phyloP scores from a whole-genome alignment of 1,140 invertebrate genomes.

The Calephelis nemesis region DNA sequence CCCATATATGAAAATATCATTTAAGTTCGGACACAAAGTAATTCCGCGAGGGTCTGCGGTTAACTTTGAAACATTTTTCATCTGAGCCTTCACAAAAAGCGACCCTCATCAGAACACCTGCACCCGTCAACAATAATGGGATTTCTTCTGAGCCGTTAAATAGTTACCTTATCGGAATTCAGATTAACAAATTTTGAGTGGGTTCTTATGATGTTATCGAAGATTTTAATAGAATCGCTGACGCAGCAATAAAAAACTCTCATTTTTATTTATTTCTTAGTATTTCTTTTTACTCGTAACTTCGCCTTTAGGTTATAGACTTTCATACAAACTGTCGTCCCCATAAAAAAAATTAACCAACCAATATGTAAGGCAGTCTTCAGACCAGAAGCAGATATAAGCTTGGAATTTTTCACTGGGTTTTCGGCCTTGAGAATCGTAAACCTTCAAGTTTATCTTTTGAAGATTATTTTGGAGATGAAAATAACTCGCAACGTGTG shows the following conservation, averaged over 20 bases:
- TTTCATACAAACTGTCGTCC: too few species aligned
- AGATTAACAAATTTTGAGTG: slow-evolving; percentile 14
- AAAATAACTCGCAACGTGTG: too few species aligned
- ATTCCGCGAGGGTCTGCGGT: not conserved
- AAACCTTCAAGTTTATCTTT: too few species aligned
- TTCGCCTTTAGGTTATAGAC: too few species aligned
- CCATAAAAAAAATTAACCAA: too few species aligned
- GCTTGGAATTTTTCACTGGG: too few species aligned
- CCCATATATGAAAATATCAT: not conserved
- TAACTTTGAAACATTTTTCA: slow-evolving; percentile 16
- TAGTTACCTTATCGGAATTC: slow-evolving; percentile 15
- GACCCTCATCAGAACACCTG: slow-evolving; percentile 36
- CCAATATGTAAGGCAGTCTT: too few species aligned
- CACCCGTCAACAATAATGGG: slow-evolving; percentile 32
- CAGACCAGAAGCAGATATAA: too few species aligned
- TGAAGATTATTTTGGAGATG: too few species aligned
- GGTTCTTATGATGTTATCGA: not conserved
- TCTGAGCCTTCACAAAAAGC: slow-evolving; percentile 13
- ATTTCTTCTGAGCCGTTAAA: slow-evolving; percentile 24
- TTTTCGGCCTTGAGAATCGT: too few species aligned
- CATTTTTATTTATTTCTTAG: not conserved
- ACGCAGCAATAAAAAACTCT: not conserved
- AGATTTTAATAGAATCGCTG: not conserved
- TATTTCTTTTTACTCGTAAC: too few species aligned
- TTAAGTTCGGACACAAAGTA: slow-evolving; percentile 3